phyloP scores from a whole-genome alignment of 1,140 invertebrate genomes.

The Anastrepha obliqua region DNA sequence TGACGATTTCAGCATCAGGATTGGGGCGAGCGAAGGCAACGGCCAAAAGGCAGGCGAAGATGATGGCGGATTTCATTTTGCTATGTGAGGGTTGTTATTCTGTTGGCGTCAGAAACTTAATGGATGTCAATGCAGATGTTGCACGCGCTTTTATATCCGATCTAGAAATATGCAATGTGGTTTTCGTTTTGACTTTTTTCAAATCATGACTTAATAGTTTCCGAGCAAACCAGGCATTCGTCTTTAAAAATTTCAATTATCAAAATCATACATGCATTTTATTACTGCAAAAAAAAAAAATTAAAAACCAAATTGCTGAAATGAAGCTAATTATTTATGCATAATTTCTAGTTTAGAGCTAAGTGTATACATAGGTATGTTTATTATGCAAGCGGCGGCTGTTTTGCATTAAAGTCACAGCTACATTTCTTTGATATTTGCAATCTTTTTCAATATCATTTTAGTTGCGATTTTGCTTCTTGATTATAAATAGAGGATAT shows the following conservation, averaged over 20 bases:
- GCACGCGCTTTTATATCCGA: background rate
- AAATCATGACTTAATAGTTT: no score
- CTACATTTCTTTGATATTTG: background rate
- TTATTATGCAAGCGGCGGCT: background rate
- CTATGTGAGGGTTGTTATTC: slow-evolving; percentile 18
- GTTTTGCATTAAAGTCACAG: background rate
- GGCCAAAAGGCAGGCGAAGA: slow-evolving; percentile 57
- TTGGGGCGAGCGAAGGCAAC: slow-evolving; percentile 55
- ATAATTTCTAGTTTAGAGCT: background rate
- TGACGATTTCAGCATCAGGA: slow-evolving; percentile 45
- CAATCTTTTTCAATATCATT: background rate
- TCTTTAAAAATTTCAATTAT: background rate
- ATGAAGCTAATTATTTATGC: background rate
- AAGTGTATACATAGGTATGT: background rate
- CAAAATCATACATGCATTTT: background rate
- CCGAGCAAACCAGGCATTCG: no score
- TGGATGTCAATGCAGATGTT: background rate
- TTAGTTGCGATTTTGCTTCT: no score
- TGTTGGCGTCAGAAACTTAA: slow-evolving; percentile 45
- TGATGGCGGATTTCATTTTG: slow-evolving; percentile 60
- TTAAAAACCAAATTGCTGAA: background rate
- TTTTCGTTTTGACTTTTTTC: background rate
- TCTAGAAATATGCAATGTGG: background rate
- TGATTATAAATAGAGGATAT: no score
- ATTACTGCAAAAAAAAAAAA: background rate